Evolutionary conservation across 2,888 invertebrate genomes (phyloP).

Genomic region (Blastobasis adustella): DNA sequence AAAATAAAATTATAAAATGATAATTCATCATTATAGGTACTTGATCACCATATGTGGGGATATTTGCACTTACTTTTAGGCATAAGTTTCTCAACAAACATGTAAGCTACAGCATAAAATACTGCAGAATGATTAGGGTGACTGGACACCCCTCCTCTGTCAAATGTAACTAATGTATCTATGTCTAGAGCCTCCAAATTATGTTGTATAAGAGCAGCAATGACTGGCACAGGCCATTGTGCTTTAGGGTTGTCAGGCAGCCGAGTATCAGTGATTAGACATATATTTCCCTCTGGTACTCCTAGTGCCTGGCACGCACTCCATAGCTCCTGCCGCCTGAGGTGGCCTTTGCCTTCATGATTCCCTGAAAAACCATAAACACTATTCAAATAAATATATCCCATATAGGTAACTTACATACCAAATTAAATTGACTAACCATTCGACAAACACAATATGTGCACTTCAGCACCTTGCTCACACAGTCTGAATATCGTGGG

Average conservation of each 20-base stretch:
- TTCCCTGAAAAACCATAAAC: conserved; percentile 70
- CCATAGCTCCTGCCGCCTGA: conserved; percentile 87
- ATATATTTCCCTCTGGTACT: conserved; percentile 84
- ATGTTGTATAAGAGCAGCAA: conserved; percentile 59
- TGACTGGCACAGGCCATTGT: conserved; percentile 80
- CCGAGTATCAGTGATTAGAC: conserved; percentile 80
- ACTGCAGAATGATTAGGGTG: conserved; percentile 94
- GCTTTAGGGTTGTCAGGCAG: conserved; percentile 84
- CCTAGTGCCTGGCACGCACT: conserved; percentile 87
- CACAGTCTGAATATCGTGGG: conserved; percentile 86
- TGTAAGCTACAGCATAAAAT: conserved; percentile 86
- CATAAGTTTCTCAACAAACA: conserved; percentile 83
- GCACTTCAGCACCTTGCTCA: conserved; percentile 79
- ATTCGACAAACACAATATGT: conserved; percentile 89
- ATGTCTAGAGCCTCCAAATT: conserved; percentile 84
- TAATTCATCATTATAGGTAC: no score
- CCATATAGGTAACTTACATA: background rate
- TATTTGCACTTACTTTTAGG: conserved; percentile 77
- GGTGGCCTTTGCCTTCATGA: conserved; percentile 75
- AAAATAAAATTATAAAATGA: no score
- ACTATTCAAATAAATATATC: background rate
- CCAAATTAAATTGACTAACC: conserved; percentile 66
- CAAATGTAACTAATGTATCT: conserved; percentile 94
- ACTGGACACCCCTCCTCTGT: conserved; percentile 92
- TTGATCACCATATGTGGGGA: background rate